These are phyloP conservation scores for Myotis planiceps DNA, from an alignment of 2,797 vertebrate species.

Conservation along the genomic window DNA sequence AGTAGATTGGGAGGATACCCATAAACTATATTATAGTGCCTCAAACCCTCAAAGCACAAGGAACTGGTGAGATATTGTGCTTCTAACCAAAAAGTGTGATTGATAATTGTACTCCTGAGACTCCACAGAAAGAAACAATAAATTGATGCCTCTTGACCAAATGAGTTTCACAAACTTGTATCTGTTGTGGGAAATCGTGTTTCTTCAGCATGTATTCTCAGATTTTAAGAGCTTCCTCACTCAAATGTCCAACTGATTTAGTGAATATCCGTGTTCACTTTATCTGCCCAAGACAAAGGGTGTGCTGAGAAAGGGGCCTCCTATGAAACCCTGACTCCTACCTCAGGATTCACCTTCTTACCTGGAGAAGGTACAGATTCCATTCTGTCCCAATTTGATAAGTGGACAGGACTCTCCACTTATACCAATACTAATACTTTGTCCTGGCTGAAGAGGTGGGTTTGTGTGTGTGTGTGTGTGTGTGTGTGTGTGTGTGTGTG, in stretches of 20 bases:
- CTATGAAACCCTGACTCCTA: not conserved
- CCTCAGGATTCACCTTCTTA: not conserved
- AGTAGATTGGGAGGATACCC: not conserved
- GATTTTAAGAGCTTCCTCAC: not conserved
- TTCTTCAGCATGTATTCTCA: slow-evolving; percentile 7
- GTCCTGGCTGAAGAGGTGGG: not conserved
- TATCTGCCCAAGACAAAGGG: not conserved
- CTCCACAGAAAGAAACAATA: not conserved
- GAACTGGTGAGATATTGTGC: not conserved
- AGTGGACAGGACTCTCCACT: not conserved
- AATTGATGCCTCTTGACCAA: not conserved
- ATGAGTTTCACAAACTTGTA: not conserved
- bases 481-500: no score
- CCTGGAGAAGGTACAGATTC: not conserved
- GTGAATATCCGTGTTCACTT: slow-evolving; percentile 11
- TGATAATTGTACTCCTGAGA: not conserved
- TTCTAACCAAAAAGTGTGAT: not conserved
- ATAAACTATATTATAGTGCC: not conserved
- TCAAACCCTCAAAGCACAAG: not conserved
- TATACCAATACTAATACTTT: not conserved
- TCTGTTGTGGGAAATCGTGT: not conserved
- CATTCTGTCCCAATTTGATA: not conserved
- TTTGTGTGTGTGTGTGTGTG: no score
- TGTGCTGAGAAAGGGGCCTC: not conserved
- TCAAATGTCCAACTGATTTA: not conserved